Conservation (phyloP, 23 tunicate species). For the Diplosoma virens region DNA sequence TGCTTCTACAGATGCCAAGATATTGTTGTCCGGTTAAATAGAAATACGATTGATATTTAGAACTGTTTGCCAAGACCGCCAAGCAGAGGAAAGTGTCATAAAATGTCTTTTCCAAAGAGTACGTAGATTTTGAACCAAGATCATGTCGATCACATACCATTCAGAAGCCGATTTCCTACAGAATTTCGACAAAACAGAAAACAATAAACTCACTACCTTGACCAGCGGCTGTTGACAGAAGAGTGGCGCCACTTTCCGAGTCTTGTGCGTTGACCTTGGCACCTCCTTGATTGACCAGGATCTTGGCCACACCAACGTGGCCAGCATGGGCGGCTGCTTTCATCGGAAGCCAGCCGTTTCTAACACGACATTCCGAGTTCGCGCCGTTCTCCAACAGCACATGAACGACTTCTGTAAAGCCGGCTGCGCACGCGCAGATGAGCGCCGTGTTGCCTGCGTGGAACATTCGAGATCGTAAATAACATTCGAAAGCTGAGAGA, state of each 20-base stretch:
- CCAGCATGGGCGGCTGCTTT: constrained; percentile 97
- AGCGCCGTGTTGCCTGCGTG: constrained; percentile 85
- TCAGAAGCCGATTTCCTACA: too few species aligned
- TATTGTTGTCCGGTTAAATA: too few species aligned
- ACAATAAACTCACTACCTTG: constrained; percentile 75
- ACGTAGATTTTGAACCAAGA: too few species aligned
- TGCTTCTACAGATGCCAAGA: too few species aligned
- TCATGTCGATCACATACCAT: too few species aligned
- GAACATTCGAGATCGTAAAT: too few species aligned
- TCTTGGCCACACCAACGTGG: constrained; percentile 72
- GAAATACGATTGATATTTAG: too few species aligned
- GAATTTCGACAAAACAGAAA: too few species aligned
- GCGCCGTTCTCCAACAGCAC: constrained; percentile 72
- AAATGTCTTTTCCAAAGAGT: too few species aligned
- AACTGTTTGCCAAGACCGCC: too few species aligned
- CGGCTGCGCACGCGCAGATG: constrained; percentile 84
- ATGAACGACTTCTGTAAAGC: constrained; percentile 62
- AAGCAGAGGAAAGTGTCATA: too few species aligned
- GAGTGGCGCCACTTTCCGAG: constrained; percentile 74
- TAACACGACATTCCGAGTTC: constrained; percentile 65
- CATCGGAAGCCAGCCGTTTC: constrained; percentile 87
- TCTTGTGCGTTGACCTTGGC: constrained; percentile 85
- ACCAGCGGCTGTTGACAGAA: constrained; percentile 79
- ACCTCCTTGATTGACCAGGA: constrained; percentile 59
- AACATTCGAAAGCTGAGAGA: too few species aligned